Evolutionary conservation across 2,113 vertebrate species (phyloP).

Genomic region (Rhagologus leucostigma): DNA sequence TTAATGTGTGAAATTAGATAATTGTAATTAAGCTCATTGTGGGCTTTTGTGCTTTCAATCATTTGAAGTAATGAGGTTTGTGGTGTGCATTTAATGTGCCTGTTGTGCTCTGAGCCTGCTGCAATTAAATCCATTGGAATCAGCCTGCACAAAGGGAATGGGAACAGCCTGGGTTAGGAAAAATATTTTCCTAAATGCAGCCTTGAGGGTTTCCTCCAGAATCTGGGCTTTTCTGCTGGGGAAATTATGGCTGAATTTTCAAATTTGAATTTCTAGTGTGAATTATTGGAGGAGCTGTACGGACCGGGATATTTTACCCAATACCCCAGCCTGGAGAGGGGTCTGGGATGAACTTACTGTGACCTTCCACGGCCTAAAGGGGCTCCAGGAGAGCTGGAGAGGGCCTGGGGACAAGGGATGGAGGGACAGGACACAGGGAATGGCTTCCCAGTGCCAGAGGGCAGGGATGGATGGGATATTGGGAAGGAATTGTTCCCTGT

Average conservation of each 20-base stretch:
- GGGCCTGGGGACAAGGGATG: background rate
- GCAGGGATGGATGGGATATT: accelerated
- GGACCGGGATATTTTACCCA: background rate
- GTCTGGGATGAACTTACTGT: background rate
- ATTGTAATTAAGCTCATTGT: background rate
- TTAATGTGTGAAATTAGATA: background rate
- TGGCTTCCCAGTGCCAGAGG: background rate
- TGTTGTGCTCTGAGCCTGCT: background rate
- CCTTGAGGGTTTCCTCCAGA: background rate
- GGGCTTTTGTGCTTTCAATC: background rate
- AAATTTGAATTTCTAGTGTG: background rate
- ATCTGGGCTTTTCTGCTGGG: background rate
- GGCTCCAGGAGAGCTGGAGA: background rate
- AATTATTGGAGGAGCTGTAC: background rate
- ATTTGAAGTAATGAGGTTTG: background rate
- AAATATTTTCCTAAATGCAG: background rate
- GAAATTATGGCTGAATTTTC: background rate
- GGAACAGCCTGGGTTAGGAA: background rate
- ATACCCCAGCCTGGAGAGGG: background rate
- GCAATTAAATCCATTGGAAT: background rate
- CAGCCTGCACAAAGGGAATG: background rate
- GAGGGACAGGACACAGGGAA: background rate
- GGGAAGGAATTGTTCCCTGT: background rate
- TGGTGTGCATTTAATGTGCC: background rate
- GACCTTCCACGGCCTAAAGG: background rate